These are phyloP conservation scores for Phoeniculus purpureus DNA, from an alignment of 2,797 vertebrate genomes.

Conservation along the genomic window DNA sequence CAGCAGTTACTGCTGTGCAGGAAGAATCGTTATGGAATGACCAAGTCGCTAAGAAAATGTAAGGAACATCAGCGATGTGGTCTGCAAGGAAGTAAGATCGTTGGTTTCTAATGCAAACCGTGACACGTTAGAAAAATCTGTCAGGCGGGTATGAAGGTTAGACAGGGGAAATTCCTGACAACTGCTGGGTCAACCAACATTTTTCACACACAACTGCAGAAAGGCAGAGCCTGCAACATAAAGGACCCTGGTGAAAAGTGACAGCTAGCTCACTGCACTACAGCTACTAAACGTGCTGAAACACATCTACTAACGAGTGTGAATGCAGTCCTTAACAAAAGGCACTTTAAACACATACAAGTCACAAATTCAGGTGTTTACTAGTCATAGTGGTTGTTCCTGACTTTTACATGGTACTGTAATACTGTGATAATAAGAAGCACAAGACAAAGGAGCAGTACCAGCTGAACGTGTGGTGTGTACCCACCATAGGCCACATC, in stretches of 20 bases:
- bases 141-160: neutral
- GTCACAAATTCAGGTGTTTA: neutral
- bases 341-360: slow-evolving; percentile 19
- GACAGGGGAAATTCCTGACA: neutral
- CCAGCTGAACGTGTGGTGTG: slow-evolving; percentile 52
- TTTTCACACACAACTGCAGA: neutral
- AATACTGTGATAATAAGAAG: slow-evolving; percentile 47
- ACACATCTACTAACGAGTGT: neutral
- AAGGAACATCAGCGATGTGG: slow-evolving; percentile 15
- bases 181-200: neutral
- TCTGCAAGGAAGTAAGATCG: neutral
- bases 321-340: slow-evolving; percentile 42
- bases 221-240: slow-evolving; percentile 6
- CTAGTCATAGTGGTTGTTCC: slow-evolving; percentile 12
- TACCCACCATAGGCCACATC: slow-evolving; percentile 65
- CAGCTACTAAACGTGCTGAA: too few relatives aligned
- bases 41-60: slow-evolving; percentile 35
- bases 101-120: neutral
- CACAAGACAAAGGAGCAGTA: slow-evolving; percentile 56
- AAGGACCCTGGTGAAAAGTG: slow-evolving; percentile 28
- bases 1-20: neutral
- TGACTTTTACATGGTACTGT: slow-evolving; percentile 34
- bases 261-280: slow-evolving; percentile 24
- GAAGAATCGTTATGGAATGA: neutral
- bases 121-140: neutral